Conservation (phyloP, 2,113 vertebrate species). For the Symphodus melops region DNA sequence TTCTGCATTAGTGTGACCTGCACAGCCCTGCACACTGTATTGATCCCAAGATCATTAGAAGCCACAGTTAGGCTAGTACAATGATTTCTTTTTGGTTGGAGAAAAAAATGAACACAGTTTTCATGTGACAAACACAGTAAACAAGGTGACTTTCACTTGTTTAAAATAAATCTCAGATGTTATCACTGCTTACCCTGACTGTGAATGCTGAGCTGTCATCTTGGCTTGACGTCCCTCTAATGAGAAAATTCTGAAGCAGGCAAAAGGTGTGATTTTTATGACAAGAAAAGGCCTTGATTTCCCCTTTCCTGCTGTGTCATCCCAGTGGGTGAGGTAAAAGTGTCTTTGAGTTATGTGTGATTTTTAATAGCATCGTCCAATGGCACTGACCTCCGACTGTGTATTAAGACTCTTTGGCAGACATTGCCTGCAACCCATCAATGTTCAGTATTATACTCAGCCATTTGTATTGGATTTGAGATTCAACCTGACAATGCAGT, state of each 20-base stretch:
- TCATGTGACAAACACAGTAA: background rate
- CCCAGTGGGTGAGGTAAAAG: background rate
- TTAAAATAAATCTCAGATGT: background rate
- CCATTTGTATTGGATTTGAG: background rate
- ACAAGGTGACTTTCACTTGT: background rate
- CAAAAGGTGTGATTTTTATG: background rate
- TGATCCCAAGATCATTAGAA: conserved; percentile 48
- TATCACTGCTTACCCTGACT: conserved; percentile 3
- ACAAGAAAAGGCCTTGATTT: background rate
- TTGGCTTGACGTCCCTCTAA: background rate
- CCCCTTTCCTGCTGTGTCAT: background rate
- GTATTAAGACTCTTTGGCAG: background rate
- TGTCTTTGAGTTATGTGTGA: background rate
- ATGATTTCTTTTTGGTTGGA: background rate
- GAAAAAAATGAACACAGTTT: background rate
- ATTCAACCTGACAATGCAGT: background rate
- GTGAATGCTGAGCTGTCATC: conserved; percentile 5
- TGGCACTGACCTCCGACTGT: no score
- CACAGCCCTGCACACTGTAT: conserved; percentile 27
- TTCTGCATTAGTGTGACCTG: conserved; percentile 48
- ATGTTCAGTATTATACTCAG: background rate
- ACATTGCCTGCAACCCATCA: no score
- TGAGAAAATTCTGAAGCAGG: conserved; percentile 18
- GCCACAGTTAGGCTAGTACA: background rate
- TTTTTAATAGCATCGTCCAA: background rate